Base-by-base conservation (phyloP, 2,888 invertebrate species). In the Leucozona laternaria region DNA sequence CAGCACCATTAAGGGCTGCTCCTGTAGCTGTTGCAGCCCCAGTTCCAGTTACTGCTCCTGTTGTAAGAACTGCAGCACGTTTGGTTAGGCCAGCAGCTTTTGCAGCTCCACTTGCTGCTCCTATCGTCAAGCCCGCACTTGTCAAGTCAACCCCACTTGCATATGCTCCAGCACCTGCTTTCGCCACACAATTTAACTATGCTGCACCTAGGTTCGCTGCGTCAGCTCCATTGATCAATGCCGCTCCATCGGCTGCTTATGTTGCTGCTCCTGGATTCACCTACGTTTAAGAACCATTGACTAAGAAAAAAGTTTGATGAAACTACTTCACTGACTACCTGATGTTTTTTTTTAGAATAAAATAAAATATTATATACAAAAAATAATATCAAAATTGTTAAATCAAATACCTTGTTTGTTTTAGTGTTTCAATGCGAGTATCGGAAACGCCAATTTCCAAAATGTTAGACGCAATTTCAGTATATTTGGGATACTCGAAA, bases 1-100 rank as follows among this genome's bases (percentile, higher is more conserved):
- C 77, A n/a, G 82, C 40, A 53, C 84, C 84, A 34, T 22, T 84
- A 3, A 75, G 17, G n/a, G 84, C 84, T 10, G 84, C 75, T 4
- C 82, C 82, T 40, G 20, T 77, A 15, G 71, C 77, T 7, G 78
- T 76, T 22, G 73, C 70, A 20, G 62, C 81, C 13, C 71, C 75
- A 17, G 0, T 43, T 43, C 40, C 40, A 40, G 62, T 62, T 25
- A 45, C 76, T n/a, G 66, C 58, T 15, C 60, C 60, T 11, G 13
- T 75, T n/a, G 76, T 79, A 0, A 64, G 72, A 50, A 34, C 79
- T 2, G 72, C 79, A 13, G 57, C 57, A 34, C 57, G 57, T 13
- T 57, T 57, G 34, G 57, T 58, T 2, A 58, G 37, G 0, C 79
- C 66, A 66, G 55, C 75, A 6, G 37, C 62, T 28, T 13, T 70